Evolutionary conservation across 2,113 vertebrate genomes (phyloP).

Genomic region (Zootoca vivipara): DNA sequence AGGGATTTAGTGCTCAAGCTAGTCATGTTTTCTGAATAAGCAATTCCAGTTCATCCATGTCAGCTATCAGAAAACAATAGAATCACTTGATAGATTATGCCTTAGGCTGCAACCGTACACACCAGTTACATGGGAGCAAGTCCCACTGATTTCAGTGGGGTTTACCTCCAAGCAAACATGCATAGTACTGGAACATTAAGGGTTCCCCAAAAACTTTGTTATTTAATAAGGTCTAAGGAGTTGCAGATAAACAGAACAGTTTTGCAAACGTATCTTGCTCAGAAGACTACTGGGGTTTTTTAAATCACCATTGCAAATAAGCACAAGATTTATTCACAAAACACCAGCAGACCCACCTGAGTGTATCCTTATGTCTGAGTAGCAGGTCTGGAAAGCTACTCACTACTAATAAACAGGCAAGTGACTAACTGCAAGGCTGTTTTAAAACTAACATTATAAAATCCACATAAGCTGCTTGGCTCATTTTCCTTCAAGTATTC

Average conservation of each 20-base stretch:
- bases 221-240: not conserved
- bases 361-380: not conserved
- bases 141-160: not conserved
- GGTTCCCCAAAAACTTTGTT: not conserved
- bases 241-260: not conserved
- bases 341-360: not conserved
- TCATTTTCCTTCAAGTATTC: not conserved
- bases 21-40: constrained; percentile 33
- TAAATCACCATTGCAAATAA: not conserved
- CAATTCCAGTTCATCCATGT: not conserved
- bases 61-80: not conserved
- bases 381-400: not conserved
- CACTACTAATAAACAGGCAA: not conserved
- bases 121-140: not conserved
- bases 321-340: not conserved
- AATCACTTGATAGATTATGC: accelerated
- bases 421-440: not conserved
- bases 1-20: not conserved
- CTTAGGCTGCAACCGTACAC: not conserved
- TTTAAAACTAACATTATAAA: not conserved
- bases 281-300: not conserved
- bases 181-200: not conserved
- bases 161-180: not conserved
- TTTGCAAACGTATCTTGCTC: not conserved
- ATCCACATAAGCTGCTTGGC: not conserved